A percentile compares a stretch with the other conserved stretches of the same genome.
These are phyloP conservation scores for Coregonus suidteri DNA, from an alignment of 2,797 vertebrate genomes.

Conservation along the genomic window DNA sequence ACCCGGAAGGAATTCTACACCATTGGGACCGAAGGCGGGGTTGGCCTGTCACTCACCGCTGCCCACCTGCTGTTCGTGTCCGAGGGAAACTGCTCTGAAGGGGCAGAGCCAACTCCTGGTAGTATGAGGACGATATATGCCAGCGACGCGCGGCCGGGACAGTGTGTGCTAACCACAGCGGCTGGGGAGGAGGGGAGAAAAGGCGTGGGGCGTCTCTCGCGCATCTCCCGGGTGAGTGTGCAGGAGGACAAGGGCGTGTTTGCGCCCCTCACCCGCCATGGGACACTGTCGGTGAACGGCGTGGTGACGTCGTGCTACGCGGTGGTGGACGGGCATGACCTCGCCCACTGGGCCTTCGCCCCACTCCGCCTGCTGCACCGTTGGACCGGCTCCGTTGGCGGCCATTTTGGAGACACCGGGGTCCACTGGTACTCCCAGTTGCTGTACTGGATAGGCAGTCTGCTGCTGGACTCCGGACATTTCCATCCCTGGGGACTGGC, in stretches of 20 bases:
- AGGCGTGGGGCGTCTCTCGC: slow-evolving; percentile 68
- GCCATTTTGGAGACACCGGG: slow-evolving; percentile 64
- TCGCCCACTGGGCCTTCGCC: slow-evolving; percentile 89
- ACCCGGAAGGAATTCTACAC: slow-evolving; percentile 78
- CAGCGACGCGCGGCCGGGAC: slow-evolving; percentile 78
- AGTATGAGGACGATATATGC: slow-evolving; percentile 81
- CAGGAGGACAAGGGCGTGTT: slow-evolving; percentile 76
- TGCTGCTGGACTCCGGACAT: slow-evolving; percentile 78
- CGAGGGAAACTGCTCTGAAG: slow-evolving; percentile 77
- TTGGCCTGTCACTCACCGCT: slow-evolving; percentile 81
- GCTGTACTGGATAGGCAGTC: slow-evolving; percentile 81
- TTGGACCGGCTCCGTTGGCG: slow-evolving; percentile 66
- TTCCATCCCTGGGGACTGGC: slow-evolving; percentile 84
- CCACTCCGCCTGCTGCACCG: slow-evolving; percentile 84
- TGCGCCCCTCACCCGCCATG: slow-evolving; percentile 85
- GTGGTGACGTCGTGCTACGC: slow-evolving; percentile 91
- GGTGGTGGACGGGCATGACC: slow-evolving; percentile 78
- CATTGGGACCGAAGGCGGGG: slow-evolving; percentile 80
- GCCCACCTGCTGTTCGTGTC: slow-evolving; percentile 88
- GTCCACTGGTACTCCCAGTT: slow-evolving; percentile 90
- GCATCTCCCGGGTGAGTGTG: slow-evolving; percentile 70
- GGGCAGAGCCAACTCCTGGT: slow-evolving; percentile 23
- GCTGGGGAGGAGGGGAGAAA: slow-evolving; percentile 15
- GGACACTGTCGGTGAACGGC: slow-evolving; percentile 87
- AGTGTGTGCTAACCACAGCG: slow-evolving; percentile 79